phyloP scores from a whole-genome alignment of 2,888 invertebrate genomes.

The Metalampra italica region DNA sequence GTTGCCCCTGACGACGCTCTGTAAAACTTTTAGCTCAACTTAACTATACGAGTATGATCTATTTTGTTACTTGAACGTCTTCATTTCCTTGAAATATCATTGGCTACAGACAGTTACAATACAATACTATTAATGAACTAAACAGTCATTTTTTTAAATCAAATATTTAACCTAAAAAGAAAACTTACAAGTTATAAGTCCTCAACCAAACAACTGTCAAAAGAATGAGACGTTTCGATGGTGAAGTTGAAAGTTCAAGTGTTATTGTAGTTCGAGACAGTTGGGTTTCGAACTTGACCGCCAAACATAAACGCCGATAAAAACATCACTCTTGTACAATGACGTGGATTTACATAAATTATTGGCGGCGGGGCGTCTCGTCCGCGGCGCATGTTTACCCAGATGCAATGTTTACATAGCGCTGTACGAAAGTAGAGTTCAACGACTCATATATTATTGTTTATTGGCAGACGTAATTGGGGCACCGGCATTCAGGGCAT shows the following conservation, averaged over 20 bases:
- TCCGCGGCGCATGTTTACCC: slow-evolving; percentile 52
- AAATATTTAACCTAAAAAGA: too few species aligned
- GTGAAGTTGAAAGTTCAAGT: too few species aligned
- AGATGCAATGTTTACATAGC: slow-evolving; percentile 71
- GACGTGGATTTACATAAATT: slow-evolving; percentile 76
- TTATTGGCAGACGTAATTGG: slow-evolving; percentile 72
- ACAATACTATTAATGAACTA: too few species aligned
- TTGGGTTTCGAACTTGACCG: slow-evolving; percentile 70
- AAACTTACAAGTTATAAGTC: too few species aligned
- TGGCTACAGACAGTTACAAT: too few species aligned
- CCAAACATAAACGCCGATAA: slow-evolving; percentile 71
- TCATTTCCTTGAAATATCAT: neutral
- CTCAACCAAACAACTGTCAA: too few species aligned
- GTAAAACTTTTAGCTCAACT: neutral
- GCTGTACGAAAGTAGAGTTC: slow-evolving; percentile 59
- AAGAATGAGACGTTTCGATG: too few species aligned
- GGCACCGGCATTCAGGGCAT: slow-evolving; percentile 62
- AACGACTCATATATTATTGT: slow-evolving; percentile 72
- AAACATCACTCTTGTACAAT: slow-evolving; percentile 71
- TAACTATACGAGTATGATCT: neutral
- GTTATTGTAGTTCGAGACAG: too few species aligned
- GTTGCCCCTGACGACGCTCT: neutral
- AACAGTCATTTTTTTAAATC: too few species aligned
- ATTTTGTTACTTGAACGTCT: neutral
- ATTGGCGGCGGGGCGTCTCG: slow-evolving; percentile 67